phyloP scores from a whole-genome alignment of 2,888 invertebrate genomes.

The Eristalinus aeneus region DNA sequence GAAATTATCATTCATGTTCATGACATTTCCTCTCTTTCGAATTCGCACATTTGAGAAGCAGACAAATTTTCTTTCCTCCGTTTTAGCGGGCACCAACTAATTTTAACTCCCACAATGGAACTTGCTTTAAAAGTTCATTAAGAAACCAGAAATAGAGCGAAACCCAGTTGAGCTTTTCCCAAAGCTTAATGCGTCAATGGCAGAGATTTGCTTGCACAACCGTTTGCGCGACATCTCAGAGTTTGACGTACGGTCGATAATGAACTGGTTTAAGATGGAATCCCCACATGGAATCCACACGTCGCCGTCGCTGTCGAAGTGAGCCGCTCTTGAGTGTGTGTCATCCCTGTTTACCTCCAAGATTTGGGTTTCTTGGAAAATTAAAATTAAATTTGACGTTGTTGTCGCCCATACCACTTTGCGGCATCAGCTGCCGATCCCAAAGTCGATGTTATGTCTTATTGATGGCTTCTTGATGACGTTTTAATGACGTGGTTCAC shows the following conservation, averaged over 20 bases:
- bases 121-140: no score
- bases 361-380: background rate
- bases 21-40: no score
- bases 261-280: slow-evolving; percentile 18
- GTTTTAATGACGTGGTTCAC: background rate
- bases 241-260: background rate
- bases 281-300: background rate
- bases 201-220: background rate
- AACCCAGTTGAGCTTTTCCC: background rate
- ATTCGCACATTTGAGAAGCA: no score
- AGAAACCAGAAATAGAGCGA: no score
- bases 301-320: background rate
- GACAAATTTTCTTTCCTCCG: no score
- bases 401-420: background rate
- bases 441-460: background rate
- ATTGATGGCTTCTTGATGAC: background rate
- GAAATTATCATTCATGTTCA: no score
- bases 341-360: slow-evolving; percentile 24
- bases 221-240: background rate
- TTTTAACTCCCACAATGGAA: no score
- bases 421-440: background rate
- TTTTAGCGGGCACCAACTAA: no score
- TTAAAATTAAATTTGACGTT: background rate
- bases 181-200: background rate
- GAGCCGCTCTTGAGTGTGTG: slow-evolving; percentile 3